A percentile compares a stretch with the other conserved stretches of the same genome.
Conservation (phyloP, 1,140 invertebrate species). For the Rhynchophorus ferrugineus region DNA sequence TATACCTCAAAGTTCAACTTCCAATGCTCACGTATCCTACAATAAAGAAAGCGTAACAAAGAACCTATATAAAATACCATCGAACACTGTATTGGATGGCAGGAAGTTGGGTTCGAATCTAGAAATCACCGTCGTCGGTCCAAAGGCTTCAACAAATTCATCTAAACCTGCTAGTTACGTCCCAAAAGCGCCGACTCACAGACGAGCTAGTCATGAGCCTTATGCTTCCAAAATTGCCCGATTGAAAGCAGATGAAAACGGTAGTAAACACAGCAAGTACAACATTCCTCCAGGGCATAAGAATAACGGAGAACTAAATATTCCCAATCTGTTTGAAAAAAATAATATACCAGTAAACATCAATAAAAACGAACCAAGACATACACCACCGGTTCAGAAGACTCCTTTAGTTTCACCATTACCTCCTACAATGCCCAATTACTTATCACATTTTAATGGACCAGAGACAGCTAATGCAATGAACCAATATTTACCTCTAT, state of each 20-base stretch:
- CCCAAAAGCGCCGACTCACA: slow-evolving; percentile 10
- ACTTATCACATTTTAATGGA: slow-evolving; percentile 24
- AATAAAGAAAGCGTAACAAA: slow-evolving; percentile 26
- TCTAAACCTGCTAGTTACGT: background rate
- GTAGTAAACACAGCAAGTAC: slow-evolving; percentile 17
- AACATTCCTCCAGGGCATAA: slow-evolving; percentile 17
- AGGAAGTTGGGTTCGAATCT: slow-evolving; percentile 47
- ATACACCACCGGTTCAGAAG: slow-evolving; percentile 8
- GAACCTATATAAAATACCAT: slow-evolving; percentile 26
- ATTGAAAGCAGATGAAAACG: slow-evolving; percentile 11
- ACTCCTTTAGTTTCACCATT: slow-evolving; percentile 3
- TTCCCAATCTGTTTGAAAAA: slow-evolving; percentile 8
- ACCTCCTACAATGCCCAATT: slow-evolving; percentile 14
- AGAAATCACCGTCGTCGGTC: slow-evolving; percentile 51
- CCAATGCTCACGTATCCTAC: slow-evolving; percentile 20
- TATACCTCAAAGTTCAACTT: slow-evolving; percentile 32
- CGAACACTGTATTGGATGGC: slow-evolving; percentile 30
- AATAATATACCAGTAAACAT: slow-evolving; percentile 7
- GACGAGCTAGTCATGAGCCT: slow-evolving; percentile 20
- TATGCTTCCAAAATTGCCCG: slow-evolving; percentile 11
- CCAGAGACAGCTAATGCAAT: slow-evolving; percentile 16
- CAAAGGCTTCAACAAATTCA: slow-evolving; percentile 7
- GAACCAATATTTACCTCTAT: slow-evolving; percentile 29
- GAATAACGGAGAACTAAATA: slow-evolving; percentile 9
- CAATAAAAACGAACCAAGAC: slow-evolving; percentile 6